These are phyloP conservation scores for Drosophila eugracilis DNA, from an alignment of 1,140 invertebrate genomes.

Conservation along the genomic window DNA sequence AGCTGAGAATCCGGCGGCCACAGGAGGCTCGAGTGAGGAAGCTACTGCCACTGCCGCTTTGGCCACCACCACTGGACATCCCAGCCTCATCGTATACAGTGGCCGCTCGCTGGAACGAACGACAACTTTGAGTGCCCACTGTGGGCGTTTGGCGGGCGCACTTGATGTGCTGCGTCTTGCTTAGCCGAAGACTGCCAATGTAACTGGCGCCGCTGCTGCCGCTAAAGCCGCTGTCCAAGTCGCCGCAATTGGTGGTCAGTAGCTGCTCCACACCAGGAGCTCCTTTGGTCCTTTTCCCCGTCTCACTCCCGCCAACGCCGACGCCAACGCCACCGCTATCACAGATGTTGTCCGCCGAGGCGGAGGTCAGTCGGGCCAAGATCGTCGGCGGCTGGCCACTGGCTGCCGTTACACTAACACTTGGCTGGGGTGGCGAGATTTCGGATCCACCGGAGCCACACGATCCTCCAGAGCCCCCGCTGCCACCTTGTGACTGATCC, in stretches of 20 bases:
- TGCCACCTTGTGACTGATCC: no score
- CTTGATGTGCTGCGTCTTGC: constrained; percentile 85
- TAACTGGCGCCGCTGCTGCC: constrained; percentile 92
- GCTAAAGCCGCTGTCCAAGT: constrained; percentile 92
- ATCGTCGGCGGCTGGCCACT: constrained; percentile 71
- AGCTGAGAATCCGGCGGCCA: constrained; percentile 71
- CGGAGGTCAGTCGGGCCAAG: constrained; percentile 60
- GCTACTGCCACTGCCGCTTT: constrained; percentile 7
- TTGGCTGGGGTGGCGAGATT: constrained; percentile 84
- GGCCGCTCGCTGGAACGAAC: constrained; percentile 67
- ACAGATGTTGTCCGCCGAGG: constrained; percentile 82
- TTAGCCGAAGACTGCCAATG: constrained; percentile 87
- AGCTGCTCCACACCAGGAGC: constrained; percentile 67
- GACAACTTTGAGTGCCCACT: constrained; percentile 65
- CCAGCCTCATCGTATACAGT: constrained; percentile 44
- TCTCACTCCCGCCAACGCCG: no score
- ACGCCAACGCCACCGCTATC: constrained; percentile 65
- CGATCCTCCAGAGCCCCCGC: background rate
- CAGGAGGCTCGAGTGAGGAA: constrained; percentile 76
- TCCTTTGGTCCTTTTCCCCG: background rate
- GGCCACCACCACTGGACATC: background rate
- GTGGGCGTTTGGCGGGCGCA: constrained; percentile 69
- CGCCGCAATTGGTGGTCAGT: constrained; percentile 86
- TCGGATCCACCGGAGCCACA: background rate
- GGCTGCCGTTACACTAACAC: constrained; percentile 83